Conservation (phyloP, 2,113 vertebrate genomes). For the Platichthys flesus region DNA sequence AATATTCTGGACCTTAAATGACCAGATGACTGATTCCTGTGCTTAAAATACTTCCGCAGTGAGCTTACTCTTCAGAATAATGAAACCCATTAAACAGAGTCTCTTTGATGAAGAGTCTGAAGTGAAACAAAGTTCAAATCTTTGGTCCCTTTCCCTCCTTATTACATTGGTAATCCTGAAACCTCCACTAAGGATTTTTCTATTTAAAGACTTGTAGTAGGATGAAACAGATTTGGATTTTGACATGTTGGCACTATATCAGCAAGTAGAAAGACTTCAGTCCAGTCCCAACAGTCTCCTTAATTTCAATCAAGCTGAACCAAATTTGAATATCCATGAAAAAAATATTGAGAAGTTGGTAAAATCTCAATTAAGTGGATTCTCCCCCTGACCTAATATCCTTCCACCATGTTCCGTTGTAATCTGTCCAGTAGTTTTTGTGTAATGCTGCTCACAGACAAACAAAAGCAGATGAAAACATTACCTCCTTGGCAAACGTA, state of each 20-base stretch:
- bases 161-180: not conserved
- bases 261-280: not conserved
- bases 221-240: constrained; percentile 11
- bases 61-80: not conserved
- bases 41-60: constrained; percentile 3
- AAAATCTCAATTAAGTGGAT: not conserved
- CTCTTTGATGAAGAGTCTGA: constrained; percentile 18
- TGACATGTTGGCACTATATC: constrained; percentile 12
- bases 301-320: not conserved
- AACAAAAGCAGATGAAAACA: not conserved
- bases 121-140: constrained; percentile 14
- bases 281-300: not conserved
- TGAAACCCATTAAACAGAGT: constrained; percentile 10
- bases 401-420: too few relatives aligned
- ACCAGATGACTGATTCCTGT: not conserved
- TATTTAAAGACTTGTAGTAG: constrained; percentile 6
- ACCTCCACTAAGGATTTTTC: not conserved
- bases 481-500: too few relatives aligned
- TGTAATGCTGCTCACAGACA: not conserved
- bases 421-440: too few relatives aligned
- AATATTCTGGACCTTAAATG: not conserved
- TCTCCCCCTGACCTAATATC: not conserved
- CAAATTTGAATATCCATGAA: not conserved
- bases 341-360: too few relatives aligned
- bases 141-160: constrained; percentile 1